Base-by-base conservation (phyloP, 2,113 vertebrate species). In the Festucalex cinctus region DNA sequence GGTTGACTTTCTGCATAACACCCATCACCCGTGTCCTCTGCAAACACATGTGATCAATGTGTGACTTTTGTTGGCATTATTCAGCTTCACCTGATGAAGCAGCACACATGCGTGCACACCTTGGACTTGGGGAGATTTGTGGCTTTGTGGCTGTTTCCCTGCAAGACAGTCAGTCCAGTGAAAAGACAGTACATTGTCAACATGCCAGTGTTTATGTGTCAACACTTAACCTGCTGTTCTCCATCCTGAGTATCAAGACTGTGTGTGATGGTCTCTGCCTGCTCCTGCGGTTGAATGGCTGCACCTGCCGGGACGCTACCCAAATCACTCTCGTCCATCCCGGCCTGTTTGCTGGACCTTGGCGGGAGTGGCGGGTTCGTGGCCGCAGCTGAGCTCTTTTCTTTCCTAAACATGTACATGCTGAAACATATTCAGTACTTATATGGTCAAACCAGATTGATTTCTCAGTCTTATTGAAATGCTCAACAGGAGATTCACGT, bases 1-100 rank as follows among this genome's bases (percentile, higher is more conserved):
- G 86, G 63, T 85, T 84, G 48, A 87, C 69, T 32, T 79, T 87
- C 20, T 87, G 73, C 70, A 86, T 76, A 0, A 74, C 67, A 44
- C 69, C 83, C 72, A 77, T 85, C 70, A 89, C 63, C 0, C 77
- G 83, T 0, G 41, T 53, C 36, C 66, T 83, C 85, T 89, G 70
- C 12, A 73, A 7, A 61, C 16, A 74, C 35, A 63, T 14, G 24
- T 32, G 1, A 48, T 48, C 37, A 17, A 68, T 35, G 0, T 17
- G 19, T 20, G 7, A 20, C 35, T 39, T 20, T 9, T 20, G 19
- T 36, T 53, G 12, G 22, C n/a, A 22, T 53, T 20, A 12, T 53
- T 53, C 22, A 3, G 22, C 9, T 51, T 22, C 17, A 22, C n/a
- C 2, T 12, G 49, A n/a, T n/a, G n/a, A 13, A 19, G 44, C 16